A percentile compares a stretch with the other conserved stretches of the same genome.
Conservation (phyloP, 2,113 vertebrate genomes). For the Balaeniceps rex region DNA sequence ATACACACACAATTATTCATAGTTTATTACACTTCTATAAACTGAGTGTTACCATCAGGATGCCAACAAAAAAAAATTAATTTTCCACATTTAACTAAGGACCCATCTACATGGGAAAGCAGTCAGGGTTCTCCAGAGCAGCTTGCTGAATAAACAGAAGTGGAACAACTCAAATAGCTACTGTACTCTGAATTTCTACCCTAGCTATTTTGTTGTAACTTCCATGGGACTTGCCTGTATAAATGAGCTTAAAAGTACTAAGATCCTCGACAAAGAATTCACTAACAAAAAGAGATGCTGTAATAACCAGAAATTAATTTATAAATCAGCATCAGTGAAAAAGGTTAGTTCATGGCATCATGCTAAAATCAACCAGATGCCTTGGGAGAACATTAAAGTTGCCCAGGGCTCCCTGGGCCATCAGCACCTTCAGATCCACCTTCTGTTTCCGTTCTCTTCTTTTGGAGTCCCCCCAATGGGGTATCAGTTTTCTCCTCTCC, state of each 20-base stretch:
- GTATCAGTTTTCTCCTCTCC: neutral
- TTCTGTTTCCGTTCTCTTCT: neutral
- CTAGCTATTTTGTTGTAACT: neutral
- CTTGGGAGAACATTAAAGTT: neutral
- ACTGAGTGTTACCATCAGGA: neutral
- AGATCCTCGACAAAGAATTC: neutral
- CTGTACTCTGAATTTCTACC: neutral
- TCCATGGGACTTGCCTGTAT: neutral
- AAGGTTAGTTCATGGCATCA: neutral
- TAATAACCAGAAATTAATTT: neutral
- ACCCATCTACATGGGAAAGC: neutral
- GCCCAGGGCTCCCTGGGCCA: neutral
- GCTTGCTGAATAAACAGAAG: constrained; percentile 6
- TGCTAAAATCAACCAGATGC: neutral
- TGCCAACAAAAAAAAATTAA: neutral
- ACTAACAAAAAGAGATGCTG: neutral
- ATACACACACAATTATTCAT: neutral
- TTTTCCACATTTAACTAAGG: neutral
- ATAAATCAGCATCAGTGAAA: neutral
- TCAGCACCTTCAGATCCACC: neutral
- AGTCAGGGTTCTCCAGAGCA: neutral
- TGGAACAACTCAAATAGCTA: neutral
- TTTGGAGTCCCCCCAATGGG: neutral
- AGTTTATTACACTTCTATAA: constrained; percentile 8
- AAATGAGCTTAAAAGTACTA: neutral